These are phyloP conservation scores for Calosoma granatense DNA, from an alignment of 1,140 invertebrate genomes.

Conservation along the genomic window DNA sequence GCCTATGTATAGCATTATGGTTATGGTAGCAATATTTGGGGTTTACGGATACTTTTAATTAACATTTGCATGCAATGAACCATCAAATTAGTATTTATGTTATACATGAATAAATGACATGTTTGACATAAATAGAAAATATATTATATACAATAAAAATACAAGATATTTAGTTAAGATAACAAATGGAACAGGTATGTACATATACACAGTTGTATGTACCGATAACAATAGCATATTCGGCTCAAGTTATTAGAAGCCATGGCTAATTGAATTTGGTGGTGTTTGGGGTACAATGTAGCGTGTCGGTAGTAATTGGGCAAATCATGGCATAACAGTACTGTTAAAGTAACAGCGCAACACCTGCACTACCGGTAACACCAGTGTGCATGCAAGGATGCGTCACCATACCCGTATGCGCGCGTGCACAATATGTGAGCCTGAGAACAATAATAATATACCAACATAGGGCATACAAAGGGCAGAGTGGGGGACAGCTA, in stretches of 20 bases:
- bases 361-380: background rate
- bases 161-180: background rate
- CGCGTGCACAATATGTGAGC: background rate
- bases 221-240: too few species aligned
- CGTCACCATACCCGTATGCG: background rate
- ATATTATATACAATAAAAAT: background rate
- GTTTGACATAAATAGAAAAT: background rate
- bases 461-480: background rate
- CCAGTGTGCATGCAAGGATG: background rate
- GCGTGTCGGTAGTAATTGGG: background rate
- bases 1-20: too few species aligned
- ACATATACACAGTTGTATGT: too few species aligned
- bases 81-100: too few species aligned
- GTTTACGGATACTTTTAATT: too few species aligned
- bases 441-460: background rate
- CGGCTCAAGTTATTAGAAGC: too few species aligned
- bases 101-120: too few species aligned
- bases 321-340: slow-evolving; percentile 1
- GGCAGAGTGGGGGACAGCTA: background rate
- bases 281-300: background rate
- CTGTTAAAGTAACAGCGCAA: background rate
- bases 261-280: too few species aligned
- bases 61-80: too few species aligned
- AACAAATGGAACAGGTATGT: too few species aligned
- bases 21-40: too few species aligned